phyloP scores from a whole-genome alignment of 2,888 invertebrate species.

The Masnerella sp. region DNA sequence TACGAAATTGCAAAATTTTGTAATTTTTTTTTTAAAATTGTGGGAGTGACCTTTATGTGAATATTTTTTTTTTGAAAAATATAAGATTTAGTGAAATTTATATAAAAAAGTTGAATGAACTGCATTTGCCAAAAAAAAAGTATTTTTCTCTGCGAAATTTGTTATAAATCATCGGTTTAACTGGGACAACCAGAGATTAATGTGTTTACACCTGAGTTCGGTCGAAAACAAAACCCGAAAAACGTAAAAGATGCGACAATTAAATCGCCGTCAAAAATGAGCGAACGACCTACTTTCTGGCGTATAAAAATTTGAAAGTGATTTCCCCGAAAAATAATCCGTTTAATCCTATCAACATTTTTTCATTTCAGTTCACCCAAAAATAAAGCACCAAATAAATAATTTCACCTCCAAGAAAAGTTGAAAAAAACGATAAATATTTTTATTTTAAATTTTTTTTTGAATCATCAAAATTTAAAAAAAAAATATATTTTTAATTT shows the following conservation, averaged over 20 bases:
- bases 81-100: no score
- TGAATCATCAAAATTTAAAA: no score
- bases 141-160: not conserved
- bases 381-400: not conserved
- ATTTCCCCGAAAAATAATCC: slow-evolving; percentile 43
- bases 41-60: no score
- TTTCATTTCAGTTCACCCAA: no score
- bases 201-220: slow-evolving; percentile 22
- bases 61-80: no score
- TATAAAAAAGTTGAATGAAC: not conserved
- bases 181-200: slow-evolving; percentile 31
- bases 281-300: slow-evolving; percentile 42
- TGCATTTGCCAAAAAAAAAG: not conserved
- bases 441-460: no score
- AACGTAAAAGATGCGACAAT: slow-evolving; percentile 32
- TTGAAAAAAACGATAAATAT: no score
- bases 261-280: slow-evolving; percentile 34
- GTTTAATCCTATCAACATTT: not conserved
- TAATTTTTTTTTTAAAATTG: no score
- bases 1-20: no score
- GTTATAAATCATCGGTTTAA: slow-evolving; percentile 17
- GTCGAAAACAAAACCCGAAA: slow-evolving; percentile 33
- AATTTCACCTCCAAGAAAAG: not conserved
- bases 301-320: slow-evolving; percentile 49
- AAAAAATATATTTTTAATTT: no score